phyloP scores from a whole-genome alignment of 2,797 vertebrate species.

The Coracias cyanogaster region DNA sequence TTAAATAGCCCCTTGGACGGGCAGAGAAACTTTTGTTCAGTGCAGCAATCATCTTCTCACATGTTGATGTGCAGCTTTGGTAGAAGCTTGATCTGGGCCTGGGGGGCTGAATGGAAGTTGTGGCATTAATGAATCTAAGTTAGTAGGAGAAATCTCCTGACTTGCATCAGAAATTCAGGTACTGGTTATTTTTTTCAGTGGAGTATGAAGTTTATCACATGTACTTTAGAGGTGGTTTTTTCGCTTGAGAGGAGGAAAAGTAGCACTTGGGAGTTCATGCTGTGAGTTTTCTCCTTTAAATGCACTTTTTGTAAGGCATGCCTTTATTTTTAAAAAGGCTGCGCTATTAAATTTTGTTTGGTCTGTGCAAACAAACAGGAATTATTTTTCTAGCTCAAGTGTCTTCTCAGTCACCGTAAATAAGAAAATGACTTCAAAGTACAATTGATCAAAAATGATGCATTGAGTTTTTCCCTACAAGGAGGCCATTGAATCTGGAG shows the following conservation, averaged over 20 bases:
- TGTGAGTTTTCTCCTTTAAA: constrained; percentile 25
- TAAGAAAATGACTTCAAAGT: constrained; percentile 24
- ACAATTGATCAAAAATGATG: constrained; percentile 37
- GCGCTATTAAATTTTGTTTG: constrained; percentile 36
- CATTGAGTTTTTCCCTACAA: not conserved
- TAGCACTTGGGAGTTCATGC: not conserved
- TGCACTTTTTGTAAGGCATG: not conserved
- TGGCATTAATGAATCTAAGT: accelerated
- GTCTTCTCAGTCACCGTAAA: constrained; percentile 45
- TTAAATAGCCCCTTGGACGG: not conserved
- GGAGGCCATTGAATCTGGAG: not conserved
- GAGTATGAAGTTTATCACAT: not conserved
- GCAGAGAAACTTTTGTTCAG: not conserved
- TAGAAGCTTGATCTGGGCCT: not conserved
- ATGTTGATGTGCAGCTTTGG: not conserved
- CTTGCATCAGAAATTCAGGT: not conserved
- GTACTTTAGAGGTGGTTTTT: not conserved
- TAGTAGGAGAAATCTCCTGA: not conserved
- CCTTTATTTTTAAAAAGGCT: not conserved
- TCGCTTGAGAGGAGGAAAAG: not conserved
- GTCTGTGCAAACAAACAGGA: constrained; percentile 45
- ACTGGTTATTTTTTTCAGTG: not conserved
- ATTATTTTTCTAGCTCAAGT: constrained; percentile 46
- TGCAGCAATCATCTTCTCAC: not conserved
- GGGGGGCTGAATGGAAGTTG: accelerated